phyloP scores from a whole-genome alignment of 2,888 invertebrate species.

The Sarcophaga rosellei region DNA sequence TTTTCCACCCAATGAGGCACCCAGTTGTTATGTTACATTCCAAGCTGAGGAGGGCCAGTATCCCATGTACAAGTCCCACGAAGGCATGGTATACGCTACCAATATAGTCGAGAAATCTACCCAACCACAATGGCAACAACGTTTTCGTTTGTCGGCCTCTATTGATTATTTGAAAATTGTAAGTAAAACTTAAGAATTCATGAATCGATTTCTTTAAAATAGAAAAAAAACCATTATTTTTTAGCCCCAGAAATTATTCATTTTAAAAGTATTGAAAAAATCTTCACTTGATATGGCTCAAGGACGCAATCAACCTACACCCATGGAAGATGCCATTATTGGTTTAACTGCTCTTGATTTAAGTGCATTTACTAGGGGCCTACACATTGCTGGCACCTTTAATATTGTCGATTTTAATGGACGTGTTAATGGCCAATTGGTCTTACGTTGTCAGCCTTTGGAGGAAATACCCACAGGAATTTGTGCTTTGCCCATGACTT shows the following conservation, averaged over 20 bases:
- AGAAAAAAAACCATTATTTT: constrained; percentile 15
- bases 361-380: constrained; percentile 82
- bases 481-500: background rate
- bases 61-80: constrained; percentile 77
- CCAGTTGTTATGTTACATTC: constrained; percentile 85
- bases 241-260: constrained; percentile 83
- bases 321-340: constrained; percentile 83
- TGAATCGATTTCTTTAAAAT: background rate
- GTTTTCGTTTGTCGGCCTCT: constrained; percentile 82
- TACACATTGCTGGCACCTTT: constrained; percentile 84
- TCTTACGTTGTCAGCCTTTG: constrained; percentile 83
- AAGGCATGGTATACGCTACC: constrained; percentile 82
- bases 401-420: constrained; percentile 85
- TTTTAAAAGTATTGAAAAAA: constrained; percentile 85
- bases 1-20: constrained; percentile 81
- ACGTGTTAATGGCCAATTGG: constrained; percentile 84
- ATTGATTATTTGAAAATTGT: constrained; percentile 83
- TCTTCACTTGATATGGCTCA: constrained; percentile 80
- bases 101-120: constrained; percentile 82
- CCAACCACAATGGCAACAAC: constrained; percentile 83
- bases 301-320: constrained; percentile 80
- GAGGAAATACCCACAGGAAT: constrained; percentile 77
- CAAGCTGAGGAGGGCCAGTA: constrained; percentile 80
- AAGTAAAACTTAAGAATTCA: constrained; percentile 74
- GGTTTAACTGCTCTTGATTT: constrained; percentile 85